Conservation (phyloP, 2,888 invertebrate species). For the Ditula angustiorana region DNA sequence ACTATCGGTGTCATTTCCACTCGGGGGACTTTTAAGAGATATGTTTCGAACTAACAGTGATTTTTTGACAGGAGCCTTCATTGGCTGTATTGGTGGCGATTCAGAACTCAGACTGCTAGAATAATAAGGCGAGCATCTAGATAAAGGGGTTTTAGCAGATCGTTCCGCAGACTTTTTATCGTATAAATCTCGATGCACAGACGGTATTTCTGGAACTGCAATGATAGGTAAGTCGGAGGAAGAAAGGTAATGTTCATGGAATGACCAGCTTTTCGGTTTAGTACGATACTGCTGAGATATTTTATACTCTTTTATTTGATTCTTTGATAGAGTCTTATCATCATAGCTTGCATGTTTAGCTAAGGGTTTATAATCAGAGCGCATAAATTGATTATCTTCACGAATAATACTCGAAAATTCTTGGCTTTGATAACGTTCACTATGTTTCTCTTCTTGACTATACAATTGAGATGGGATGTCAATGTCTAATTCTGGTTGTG, state of each 20-base stretch:
- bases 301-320: constrained; percentile 88
- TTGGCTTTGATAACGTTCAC: constrained; percentile 88
- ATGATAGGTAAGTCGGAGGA: constrained; percentile 83
- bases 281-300: constrained; percentile 83
- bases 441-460: constrained; percentile 87
- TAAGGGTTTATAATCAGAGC: constrained; percentile 85
- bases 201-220: constrained; percentile 83
- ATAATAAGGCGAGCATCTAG: constrained; percentile 91
- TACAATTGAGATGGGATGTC: constrained; percentile 85
- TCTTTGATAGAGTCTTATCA: constrained; percentile 87
- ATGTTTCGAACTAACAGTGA: constrained; percentile 86
- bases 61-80: constrained; percentile 88
- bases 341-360: constrained; percentile 88
- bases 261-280: constrained; percentile 87
- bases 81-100: constrained; percentile 88
- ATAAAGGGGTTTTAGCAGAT: constrained; percentile 84
- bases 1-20: constrained; percentile 91
- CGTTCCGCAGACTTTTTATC: constrained; percentile 74
- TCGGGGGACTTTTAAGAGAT: constrained; percentile 89
- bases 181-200: constrained; percentile 75
- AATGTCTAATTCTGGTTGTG: constrained; percentile 84
- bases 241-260: constrained; percentile 86
- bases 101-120: constrained; percentile 91
- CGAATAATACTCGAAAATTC: constrained; percentile 84
- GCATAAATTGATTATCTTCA: constrained; percentile 76